Conservation (phyloP, 23 tunicate genomes). For the Ascidia mentula region DNA sequence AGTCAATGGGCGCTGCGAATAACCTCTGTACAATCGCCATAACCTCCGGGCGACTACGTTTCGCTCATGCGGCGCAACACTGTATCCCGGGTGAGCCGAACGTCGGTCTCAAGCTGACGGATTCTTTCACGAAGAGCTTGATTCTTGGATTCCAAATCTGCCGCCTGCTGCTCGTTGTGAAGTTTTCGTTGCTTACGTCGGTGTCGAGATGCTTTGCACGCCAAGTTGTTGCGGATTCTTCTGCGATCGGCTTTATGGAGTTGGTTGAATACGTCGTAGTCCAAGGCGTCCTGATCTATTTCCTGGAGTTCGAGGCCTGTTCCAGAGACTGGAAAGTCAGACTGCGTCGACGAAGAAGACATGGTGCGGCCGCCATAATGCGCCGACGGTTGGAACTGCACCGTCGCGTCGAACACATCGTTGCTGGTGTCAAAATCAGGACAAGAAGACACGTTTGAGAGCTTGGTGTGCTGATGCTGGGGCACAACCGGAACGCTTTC, state of each 20-base stretch:
- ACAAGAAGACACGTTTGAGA: neutral
- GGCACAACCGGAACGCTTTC: neutral
- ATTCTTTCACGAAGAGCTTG: conserved; percentile 18
- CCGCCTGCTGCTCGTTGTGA: conserved; percentile 10
- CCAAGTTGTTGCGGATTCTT: conserved; percentile 58
- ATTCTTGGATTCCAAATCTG: conserved; percentile 15
- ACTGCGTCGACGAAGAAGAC: neutral
- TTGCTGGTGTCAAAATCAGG: neutral
- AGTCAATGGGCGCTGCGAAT: neutral
- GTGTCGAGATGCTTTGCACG: conserved; percentile 46
- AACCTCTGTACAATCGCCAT: neutral
- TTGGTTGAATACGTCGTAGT: conserved; percentile 5
- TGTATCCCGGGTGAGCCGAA: neutral
- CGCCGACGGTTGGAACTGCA: neutral
- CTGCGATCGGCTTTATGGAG: conserved; percentile 30
- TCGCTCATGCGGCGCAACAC: conserved; percentile 15
- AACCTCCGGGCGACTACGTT: neutral
- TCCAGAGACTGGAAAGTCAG: neutral
- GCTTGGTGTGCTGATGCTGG: neutral
- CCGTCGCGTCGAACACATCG: neutral
- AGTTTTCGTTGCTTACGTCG: conserved; percentile 45
- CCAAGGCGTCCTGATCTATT: neutral
- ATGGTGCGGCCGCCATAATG: neutral
- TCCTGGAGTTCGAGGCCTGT: neutral
- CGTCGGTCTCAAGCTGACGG: conserved; percentile 26